Percentiles rank a stretch among this genome's conserved stretches.
phyloP scores from a whole-genome alignment of 2,797 vertebrate species.

The Alcedo atthis region DNA sequence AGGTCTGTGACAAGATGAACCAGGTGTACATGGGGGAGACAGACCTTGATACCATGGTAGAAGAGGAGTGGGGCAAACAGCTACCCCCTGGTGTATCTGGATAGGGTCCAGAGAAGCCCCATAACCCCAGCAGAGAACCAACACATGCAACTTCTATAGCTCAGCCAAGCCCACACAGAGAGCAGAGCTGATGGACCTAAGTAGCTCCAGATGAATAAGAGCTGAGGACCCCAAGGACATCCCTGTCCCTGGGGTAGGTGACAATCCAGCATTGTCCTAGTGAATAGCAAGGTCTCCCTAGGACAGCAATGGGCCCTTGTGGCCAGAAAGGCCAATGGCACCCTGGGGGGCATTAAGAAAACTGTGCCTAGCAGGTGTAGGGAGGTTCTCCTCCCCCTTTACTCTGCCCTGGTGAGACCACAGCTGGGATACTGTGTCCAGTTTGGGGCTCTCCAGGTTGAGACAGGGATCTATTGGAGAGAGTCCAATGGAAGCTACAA shows the following conservation, averaged over 20 bases:
- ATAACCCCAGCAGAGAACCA: background rate
- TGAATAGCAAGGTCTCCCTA: too few relatives aligned
- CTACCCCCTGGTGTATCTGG: background rate
- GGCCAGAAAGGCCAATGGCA: too few relatives aligned
- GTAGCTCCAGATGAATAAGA: background rate
- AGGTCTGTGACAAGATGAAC: background rate
- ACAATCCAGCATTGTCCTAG: background rate
- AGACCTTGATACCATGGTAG: rapidly evolving
- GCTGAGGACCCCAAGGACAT: background rate
- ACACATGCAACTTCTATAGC: rapidly evolving
- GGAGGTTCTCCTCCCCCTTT: too few relatives aligned
- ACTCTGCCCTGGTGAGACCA: too few relatives aligned
- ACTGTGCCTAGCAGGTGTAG: too few relatives aligned
- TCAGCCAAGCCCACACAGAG: background rate
- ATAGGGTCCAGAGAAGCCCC: background rate
- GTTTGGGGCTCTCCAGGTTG: too few relatives aligned
- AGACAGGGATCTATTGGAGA: too few relatives aligned
- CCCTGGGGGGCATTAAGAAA: too few relatives aligned
- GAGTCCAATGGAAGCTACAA: too few relatives aligned
- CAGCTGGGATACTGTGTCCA: too few relatives aligned
- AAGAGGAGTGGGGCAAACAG: background rate
- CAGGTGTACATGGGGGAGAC: rapidly evolving
- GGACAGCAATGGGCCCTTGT: too few relatives aligned
- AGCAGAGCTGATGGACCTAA: background rate
- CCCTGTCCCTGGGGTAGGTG: background rate